Base-by-base conservation (phyloP, 2,113 vertebrate genomes). In the Callocephalon fimbriatum region DNA sequence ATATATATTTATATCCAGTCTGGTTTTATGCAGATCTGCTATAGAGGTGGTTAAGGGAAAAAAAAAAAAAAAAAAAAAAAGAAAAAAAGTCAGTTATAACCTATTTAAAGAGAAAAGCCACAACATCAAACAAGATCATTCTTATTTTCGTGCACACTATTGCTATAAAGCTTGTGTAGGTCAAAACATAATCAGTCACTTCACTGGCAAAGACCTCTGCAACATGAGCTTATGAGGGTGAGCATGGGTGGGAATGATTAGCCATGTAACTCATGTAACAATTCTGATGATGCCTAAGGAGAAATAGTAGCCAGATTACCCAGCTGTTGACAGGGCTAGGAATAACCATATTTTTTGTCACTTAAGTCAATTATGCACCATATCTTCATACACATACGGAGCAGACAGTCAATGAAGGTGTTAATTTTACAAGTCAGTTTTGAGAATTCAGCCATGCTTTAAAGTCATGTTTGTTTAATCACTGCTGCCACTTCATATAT, bases 381-480 rank as follows among this genome's bases (percentile, higher is more conserved):
- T 7, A 19, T 32, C 76, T 80, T 58, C 2, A 1, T 44, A 77
- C 56, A 71, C 42, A 61, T 3, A 44, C 0, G 0, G 35, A 82
- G n/a, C 80, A 93, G 59, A 38, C 42, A 85, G 74, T 31, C 77
- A 71, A 53, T 1, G 45, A 93, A 89, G 77, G 78, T 45, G 6
- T 51, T 95, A 82, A 96, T 82, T 90, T 83, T 76, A 85, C 53
- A 88, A 90, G 78, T 32, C 70, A 0, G 31, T 42, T 94, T 91
- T 91, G 12, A 95, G 87, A 86, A 15, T 44, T 54, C 76, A 88
- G 73, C 37, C 66, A 86, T 1, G 0, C 62, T 94, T 94, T 68
- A 32, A 94, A 93, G 77, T 88, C 31, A 5, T 37, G 70, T 91
- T 95, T 95, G 77, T 94, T 94, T 82, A 97, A 95, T 78, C 77